Conservation (phyloP, 2,888 invertebrate genomes). For the Gandaritis pyraliata region DNA sequence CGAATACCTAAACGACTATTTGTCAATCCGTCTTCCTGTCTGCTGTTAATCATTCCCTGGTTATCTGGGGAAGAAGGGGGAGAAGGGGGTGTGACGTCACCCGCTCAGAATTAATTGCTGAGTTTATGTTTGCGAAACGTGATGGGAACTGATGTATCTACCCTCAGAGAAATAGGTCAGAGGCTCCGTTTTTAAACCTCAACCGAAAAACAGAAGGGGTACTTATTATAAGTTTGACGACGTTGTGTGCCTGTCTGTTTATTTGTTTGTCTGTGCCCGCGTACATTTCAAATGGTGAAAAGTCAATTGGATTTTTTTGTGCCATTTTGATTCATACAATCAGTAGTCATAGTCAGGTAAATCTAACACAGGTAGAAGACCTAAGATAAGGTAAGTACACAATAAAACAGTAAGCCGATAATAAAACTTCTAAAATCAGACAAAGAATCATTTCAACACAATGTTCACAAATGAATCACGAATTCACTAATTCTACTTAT, state of each 20-base stretch:
- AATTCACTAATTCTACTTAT: constrained; percentile 23
- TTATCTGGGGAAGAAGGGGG: constrained; percentile 62
- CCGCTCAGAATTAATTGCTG: constrained; percentile 79
- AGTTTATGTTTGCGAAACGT: constrained; percentile 69
- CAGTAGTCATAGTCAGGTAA: too few species aligned
- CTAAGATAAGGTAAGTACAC: constrained; percentile 26
- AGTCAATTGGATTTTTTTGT: not conserved
- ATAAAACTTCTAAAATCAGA: constrained; percentile 34
- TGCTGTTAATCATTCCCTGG: constrained; percentile 79
- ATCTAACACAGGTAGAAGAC: constrained; percentile 27
- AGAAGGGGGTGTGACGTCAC: constrained; percentile 63
- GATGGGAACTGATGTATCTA: constrained; percentile 65
- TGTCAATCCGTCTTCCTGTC: constrained; percentile 83
- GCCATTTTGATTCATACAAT: constrained; percentile 22
- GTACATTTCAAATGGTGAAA: too few species aligned
- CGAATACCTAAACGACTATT: constrained; percentile 83
- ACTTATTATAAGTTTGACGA: too few species aligned
- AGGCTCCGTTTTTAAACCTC: constrained; percentile 17
- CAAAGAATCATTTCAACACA: constrained; percentile 32
- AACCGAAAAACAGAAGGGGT: too few species aligned
- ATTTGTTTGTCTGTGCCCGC: too few species aligned
- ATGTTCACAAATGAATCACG: constrained; percentile 35
- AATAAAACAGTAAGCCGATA: constrained; percentile 34
- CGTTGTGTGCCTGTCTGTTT: too few species aligned
- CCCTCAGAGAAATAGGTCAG: constrained; percentile 28